These are phyloP conservation scores for Ecdyonurus torrentis DNA, from an alignment of 2,888 invertebrate species.

Conservation along the genomic window DNA sequence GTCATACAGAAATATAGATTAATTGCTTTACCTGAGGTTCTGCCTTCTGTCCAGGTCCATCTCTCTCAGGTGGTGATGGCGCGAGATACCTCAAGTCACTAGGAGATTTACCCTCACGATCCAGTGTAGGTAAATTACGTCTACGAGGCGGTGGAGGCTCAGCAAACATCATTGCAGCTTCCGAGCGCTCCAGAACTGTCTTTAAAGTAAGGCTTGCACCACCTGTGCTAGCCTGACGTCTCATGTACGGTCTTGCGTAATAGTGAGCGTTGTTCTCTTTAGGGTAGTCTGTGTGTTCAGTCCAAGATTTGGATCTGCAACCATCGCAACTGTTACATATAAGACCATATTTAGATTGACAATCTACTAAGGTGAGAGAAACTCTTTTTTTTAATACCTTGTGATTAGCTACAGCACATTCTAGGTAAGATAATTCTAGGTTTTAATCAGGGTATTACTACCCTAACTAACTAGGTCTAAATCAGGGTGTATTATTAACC, in stretches of 20 bases:
- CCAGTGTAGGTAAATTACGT: slow-evolving; percentile 36
- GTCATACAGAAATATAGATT: too few relatives aligned
- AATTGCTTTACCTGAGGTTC: slow-evolving; percentile 10
- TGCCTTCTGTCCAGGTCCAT: slow-evolving; percentile 18
- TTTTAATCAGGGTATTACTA: too few relatives aligned
- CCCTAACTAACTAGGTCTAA: too few relatives aligned
- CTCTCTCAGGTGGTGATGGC: slow-evolving; percentile 53
- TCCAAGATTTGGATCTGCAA: slow-evolving; percentile 50
- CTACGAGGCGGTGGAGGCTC: slow-evolving; percentile 22
- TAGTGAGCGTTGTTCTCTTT: slow-evolving; percentile 46
- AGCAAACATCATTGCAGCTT: slow-evolving; percentile 33
- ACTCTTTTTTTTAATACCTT: too few relatives aligned
- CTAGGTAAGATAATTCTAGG: too few relatives aligned
- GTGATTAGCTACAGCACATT: too few relatives aligned
- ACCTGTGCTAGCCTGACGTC: slow-evolving; percentile 24
- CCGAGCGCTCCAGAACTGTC: slow-evolving; percentile 50
- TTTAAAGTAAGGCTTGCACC: slow-evolving; percentile 40
- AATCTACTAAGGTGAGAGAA: too few relatives aligned
- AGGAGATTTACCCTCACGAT: slow-evolving; percentile 42
- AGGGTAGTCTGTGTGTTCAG: slow-evolving; percentile 50
- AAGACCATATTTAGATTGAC: too few relatives aligned
- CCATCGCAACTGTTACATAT: slow-evolving; percentile 32
- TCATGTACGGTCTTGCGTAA: slow-evolving; percentile 41
- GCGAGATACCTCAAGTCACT: slow-evolving; percentile 43
- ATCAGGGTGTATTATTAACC: too few relatives aligned